These are phyloP conservation scores for Pterostichus niger DNA, from an alignment of 2,888 invertebrate species.

Conservation along the genomic window DNA sequence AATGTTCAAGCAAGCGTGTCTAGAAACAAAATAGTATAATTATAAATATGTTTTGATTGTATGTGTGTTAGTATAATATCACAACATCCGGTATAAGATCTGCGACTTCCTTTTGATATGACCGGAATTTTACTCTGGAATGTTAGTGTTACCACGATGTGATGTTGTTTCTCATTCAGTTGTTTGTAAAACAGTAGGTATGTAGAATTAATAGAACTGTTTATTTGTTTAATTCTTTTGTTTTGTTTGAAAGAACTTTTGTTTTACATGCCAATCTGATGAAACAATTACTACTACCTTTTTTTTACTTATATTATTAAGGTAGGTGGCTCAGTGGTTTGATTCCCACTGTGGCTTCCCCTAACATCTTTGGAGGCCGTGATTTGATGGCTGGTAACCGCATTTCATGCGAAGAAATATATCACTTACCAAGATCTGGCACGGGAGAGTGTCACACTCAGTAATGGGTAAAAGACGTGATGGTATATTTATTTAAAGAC, in stretches of 20 bases:
- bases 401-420: no score
- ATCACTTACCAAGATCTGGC: no score
- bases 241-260: not conserved
- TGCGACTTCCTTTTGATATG: slow-evolving; percentile 34
- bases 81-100: slow-evolving; percentile 1
- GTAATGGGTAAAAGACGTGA: no score
- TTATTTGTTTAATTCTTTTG: slow-evolving; percentile 5
- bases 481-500: no score
- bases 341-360: no score
- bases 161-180: slow-evolving; percentile 8
- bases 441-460: no score
- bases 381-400: no score
- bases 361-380: no score
- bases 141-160: not conserved
- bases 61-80: not conserved
- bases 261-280: slow-evolving; percentile 1
- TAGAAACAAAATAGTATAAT: no score
- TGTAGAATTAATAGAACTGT: not conserved
- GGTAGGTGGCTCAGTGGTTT: no score
- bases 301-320: no score
- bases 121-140: not conserved
- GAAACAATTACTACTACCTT: slow-evolving; percentile 10
- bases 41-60: not conserved
- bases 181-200: not conserved
- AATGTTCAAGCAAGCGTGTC: no score